A percentile compares a stretch with the other conserved stretches of the same genome.
phyloP scores from a whole-genome alignment of 2,797 vertebrate genomes.

The Hemibagrus guttatus region DNA sequence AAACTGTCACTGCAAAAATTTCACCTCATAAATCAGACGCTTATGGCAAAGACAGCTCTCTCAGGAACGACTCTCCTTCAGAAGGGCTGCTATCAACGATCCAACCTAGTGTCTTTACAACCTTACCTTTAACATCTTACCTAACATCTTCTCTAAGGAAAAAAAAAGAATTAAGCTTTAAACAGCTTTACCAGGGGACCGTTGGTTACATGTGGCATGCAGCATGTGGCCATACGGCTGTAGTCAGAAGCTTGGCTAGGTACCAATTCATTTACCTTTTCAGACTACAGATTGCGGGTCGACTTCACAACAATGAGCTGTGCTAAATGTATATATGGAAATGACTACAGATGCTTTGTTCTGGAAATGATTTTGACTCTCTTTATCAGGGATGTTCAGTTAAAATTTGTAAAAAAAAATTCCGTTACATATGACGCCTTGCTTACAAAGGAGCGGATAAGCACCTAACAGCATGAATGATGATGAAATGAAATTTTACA shows the following conservation, averaged over 20 bases:
- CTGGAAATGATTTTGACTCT: neutral
- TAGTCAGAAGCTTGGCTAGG: neutral
- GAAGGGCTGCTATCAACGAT: conserved; percentile 40
- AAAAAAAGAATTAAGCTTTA: conserved; percentile 1
- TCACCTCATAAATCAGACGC: conserved; percentile 54
- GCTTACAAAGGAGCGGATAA: neutral
- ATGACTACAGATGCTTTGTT: neutral
- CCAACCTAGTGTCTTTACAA: neutral
- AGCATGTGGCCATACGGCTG: conserved; percentile 1
- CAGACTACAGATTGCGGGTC: conserved; percentile 2
- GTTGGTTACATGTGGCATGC: neutral
- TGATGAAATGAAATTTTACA: neutral
- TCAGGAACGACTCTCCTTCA: conserved; percentile 42
- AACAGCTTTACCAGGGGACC: conserved; percentile 9
- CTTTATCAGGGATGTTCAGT: neutral
- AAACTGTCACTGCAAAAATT: conserved; percentile 26
- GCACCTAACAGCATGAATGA: neutral
- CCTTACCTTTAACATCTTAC: neutral
- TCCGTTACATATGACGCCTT: neutral
- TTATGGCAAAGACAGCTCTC: conserved; percentile 45
- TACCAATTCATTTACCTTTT: conserved; percentile 9
- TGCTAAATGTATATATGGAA: neutral
- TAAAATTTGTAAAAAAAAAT: neutral
- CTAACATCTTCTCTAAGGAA: too few species aligned
- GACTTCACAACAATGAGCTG: neutral